Evolutionary conservation across 2,888 invertebrate species (phyloP), one percentile per base, ranked within the genome.

Genomic region (Dyspetes luteomarginatus): DNA sequence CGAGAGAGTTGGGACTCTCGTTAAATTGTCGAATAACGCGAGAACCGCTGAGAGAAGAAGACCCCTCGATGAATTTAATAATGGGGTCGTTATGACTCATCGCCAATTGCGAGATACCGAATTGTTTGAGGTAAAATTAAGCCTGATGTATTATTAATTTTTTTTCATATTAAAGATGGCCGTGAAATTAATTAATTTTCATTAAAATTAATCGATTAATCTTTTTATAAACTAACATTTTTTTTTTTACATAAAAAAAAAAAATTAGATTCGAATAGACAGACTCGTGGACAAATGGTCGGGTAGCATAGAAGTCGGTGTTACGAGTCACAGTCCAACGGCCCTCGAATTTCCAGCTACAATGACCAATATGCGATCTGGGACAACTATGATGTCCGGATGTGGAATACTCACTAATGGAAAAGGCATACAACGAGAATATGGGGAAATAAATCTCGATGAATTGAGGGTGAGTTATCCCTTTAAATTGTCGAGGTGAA

Each of bases 371-470:
- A 97, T 98, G 97, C 95, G 98, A 75, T 92, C 92, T 1, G 95
- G 98, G 5, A 97, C 97, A 0, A 97, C 97, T 36, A 97, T 97
- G 97, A 98, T 99, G 98, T 98, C 98, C 17, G 98, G 98, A 0
- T 97, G 97, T 93, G 98, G 98, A 73, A 98, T 99, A 86, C 93
- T 98, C n/a, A 96, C 98, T 1, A 98, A 98, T 91, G 98, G 98
- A 0, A 98, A 98, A 91, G 98, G 98, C 3, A 98, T 97, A 0
- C 95, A 97, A 83, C 94, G 97, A 81, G 98, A 98, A 91, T 98
- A 98, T 90, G 98, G 98, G 0, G 95, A 96, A 82, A 97, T 97
- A 89, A 98, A 98, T 93, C 93, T 99, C 84, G 99, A 99, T 90
- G 98, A 98, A 91, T 93, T 99, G 12, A 95, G 96, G 88, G 97